Percentiles rank a stretch among this genome's conserved stretches.
These are phyloP conservation scores for Lophotriccus pileatus DNA, from an alignment of 2,797 vertebrate species.

Conservation along the genomic window DNA sequence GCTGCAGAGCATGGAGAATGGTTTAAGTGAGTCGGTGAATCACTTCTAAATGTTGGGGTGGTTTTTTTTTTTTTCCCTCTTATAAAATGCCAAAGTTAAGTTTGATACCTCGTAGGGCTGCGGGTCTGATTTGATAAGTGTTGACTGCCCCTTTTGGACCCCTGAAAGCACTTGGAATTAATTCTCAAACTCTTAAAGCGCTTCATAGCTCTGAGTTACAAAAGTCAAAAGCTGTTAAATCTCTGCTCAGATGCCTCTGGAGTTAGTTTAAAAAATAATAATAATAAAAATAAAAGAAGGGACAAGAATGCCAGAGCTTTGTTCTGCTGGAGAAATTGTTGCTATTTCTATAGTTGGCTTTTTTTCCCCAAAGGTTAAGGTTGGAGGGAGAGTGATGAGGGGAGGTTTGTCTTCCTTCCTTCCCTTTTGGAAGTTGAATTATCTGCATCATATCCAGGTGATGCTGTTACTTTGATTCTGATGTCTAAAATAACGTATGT, in stretches of 20 bases:
- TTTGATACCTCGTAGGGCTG: not conserved
- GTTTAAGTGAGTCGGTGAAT: not conserved
- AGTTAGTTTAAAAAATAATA: not conserved
- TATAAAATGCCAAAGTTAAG: not conserved
- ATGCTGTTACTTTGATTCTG: not conserved
- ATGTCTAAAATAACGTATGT: not conserved
- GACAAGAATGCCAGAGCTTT: not conserved
- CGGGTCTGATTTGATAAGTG: conserved; percentile 8
- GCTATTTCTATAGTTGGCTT: not conserved
- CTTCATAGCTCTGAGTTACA: conserved; percentile 5
- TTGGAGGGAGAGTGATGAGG: not conserved
- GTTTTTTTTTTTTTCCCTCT: not conserved
- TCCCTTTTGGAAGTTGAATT: not conserved
- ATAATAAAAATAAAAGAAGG: not conserved
- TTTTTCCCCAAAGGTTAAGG: conserved; percentile 10
- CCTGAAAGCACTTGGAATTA: conserved; percentile 9
- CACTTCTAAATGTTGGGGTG: not conserved
- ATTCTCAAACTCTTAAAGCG: not conserved
- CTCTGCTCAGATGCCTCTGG: not conserved
- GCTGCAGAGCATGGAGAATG: not conserved
- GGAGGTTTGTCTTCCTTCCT: not conserved
- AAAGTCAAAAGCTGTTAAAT: conserved; percentile 30
- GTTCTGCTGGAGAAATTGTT: conserved; percentile 6
- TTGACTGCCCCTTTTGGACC: conserved; percentile 1
- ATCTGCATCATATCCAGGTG: not conserved